Evolutionary conservation across 2,888 invertebrate genomes (phyloP).

Genomic region (Eupithecia tripunctaria): DNA sequence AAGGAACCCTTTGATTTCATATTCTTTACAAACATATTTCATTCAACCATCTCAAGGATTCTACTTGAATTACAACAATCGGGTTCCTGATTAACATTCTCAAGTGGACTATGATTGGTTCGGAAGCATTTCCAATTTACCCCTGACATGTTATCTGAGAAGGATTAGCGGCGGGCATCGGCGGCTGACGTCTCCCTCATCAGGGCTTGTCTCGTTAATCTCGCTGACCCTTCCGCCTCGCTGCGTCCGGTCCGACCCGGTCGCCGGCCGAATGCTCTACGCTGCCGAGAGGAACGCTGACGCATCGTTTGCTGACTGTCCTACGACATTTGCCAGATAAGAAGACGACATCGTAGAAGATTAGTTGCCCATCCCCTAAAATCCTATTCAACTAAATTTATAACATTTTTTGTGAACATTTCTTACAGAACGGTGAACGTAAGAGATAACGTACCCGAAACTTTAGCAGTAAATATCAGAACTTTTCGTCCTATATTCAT

Average conservation of each 20-base stretch:
- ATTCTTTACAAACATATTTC: neutral
- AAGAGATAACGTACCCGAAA: neutral
- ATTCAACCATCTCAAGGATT: neutral
- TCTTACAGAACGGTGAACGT: neutral
- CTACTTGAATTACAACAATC: neutral
- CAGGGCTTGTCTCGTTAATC: conserved; percentile 58
- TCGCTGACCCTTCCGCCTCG: conserved; percentile 65
- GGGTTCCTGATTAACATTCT: neutral
- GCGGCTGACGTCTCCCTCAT: conserved; percentile 16
- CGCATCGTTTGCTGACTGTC: neutral
- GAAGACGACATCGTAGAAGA: neutral
- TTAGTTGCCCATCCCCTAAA: neutral
- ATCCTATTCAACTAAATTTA: neutral
- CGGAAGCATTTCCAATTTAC: conserved; percentile 6
- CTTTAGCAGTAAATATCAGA: neutral
- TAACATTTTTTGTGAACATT: neutral
- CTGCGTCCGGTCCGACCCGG: conserved; percentile 43
- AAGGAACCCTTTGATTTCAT: neutral
- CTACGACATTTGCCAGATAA: neutral
- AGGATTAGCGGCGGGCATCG: conserved; percentile 21
- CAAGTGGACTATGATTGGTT: conserved; percentile 12
- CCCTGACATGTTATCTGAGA: conserved; percentile 7
- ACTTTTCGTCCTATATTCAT: neutral
- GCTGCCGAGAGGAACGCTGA: neutral
- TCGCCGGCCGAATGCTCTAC: neutral